Conservation (phyloP, 37 sponge, comb jelly and placozoan species). For the Halichondria panicea region DNA sequence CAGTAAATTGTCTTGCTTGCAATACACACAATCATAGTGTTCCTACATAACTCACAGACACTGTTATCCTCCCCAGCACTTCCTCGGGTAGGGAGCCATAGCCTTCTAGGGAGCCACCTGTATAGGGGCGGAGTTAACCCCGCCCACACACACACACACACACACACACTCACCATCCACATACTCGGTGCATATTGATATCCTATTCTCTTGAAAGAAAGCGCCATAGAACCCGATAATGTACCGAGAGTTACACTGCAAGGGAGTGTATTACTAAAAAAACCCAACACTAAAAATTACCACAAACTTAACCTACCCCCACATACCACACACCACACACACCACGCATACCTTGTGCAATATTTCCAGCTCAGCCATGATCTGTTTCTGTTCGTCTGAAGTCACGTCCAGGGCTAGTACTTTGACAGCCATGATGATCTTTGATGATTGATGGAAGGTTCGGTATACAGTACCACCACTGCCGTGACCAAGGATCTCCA, state of each 20-base stretch:
- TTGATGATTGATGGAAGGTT: conserved; percentile 72
- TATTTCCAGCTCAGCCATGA: conserved; percentile 83
- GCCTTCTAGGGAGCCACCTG: conserved; percentile 82
- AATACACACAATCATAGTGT: not conserved
- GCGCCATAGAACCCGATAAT: conserved; percentile 93
- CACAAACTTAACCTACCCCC: not conserved
- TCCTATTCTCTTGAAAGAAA: conserved; percentile 85
- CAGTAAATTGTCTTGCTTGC: not conserved
- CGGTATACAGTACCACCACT: conserved; percentile 88
- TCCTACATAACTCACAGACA: conserved; percentile 44
- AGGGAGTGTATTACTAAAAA: not conserved
- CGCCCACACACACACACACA: conserved; percentile 18
- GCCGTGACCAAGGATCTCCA: conserved; percentile 87
- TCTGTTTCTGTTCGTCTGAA: conserved; percentile 79
- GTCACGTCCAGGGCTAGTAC: conserved; percentile 83
- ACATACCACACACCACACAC: not conserved
- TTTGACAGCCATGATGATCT: conserved; percentile 83
- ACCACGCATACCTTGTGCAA: conserved; percentile 65
- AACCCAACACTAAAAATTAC: not conserved
- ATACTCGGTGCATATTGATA: conserved; percentile 88
- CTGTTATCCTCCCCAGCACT: conserved; percentile 77
- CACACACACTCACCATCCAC: conserved; percentile 78
- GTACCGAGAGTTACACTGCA: conserved; percentile 84
- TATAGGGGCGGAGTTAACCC: not conserved
- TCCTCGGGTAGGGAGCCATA: conserved; percentile 80